Conservation (phyloP, 2,888 invertebrate genomes). For the Alloscopus bannaensis region DNA sequence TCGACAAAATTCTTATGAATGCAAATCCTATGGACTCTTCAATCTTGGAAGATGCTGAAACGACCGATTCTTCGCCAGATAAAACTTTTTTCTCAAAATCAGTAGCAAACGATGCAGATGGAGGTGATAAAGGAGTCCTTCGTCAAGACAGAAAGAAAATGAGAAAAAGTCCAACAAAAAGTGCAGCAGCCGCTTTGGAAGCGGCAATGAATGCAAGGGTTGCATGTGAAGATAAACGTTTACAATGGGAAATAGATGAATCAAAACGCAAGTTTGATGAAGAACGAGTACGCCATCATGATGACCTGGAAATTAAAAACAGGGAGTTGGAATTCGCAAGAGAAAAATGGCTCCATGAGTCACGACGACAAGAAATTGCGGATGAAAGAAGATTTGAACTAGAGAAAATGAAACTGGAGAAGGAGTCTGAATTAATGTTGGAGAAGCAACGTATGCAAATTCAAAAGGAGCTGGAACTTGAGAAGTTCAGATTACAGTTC, state of each 20-base stretch:
- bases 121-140: too few relatives aligned
- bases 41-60: not conserved
- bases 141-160: too few relatives aligned
- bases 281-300: not conserved
- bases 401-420: constrained; percentile 13
- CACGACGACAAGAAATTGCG: not conserved
- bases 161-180: not conserved
- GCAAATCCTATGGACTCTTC: not conserved
- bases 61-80: too few relatives aligned
- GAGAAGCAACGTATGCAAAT: not conserved
- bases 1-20: too few relatives aligned
- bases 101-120: too few relatives aligned
- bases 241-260: constrained; percentile 8
- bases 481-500: not conserved
- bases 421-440: too few relatives aligned
- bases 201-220: not conserved
- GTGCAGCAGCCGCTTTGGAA: constrained; percentile 10
- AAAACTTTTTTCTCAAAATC: too few relatives aligned
- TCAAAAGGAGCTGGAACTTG: constrained; percentile 8
- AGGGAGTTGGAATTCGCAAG: constrained; percentile 1
- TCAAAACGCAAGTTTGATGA: not conserved
- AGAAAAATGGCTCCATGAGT: constrained; percentile 13
- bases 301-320: not conserved
- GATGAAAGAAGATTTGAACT: constrained; percentile 3
- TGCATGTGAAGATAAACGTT: not conserved